A percentile compares a stretch with the other conserved stretches of the same genome.
Conservation (phyloP, 2,797 vertebrate species). For the Catharus ustulatus region DNA sequence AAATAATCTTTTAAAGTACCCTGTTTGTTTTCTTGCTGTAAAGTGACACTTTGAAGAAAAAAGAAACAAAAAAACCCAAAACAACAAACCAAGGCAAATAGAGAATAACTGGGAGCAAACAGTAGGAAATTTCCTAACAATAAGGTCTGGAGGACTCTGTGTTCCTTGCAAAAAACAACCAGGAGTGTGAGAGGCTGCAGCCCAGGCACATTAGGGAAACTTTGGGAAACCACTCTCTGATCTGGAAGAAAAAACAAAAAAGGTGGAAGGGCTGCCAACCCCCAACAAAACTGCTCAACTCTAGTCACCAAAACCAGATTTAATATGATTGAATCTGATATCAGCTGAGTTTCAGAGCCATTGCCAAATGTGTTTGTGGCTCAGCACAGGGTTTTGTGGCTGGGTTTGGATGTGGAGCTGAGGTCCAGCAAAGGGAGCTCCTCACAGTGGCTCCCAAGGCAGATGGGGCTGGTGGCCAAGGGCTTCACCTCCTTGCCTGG, state of each 20-base stretch:
- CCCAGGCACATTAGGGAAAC: neutral
- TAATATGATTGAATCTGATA: neutral
- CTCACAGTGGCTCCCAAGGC: neutral
- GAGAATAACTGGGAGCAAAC: slow-evolving; percentile 19
- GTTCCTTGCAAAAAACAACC: neutral
- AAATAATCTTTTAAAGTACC: slow-evolving; percentile 1
- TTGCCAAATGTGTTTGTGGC: neutral
- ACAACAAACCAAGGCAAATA: neutral
- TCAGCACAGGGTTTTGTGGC: neutral
- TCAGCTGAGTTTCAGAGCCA: neutral
- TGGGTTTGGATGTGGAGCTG: neutral
- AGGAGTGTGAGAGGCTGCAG: neutral
- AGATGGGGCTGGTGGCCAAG: neutral
- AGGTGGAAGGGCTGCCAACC: neutral
- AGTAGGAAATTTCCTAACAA: slow-evolving; percentile 33
- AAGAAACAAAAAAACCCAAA: neutral
- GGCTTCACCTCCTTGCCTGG: neutral
- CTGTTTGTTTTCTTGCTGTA: slow-evolving; percentile 47
- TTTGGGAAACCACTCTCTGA: neutral
- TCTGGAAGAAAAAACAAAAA: neutral
- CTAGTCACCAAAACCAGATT: neutral
- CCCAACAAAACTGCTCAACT: neutral
- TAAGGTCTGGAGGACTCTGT: neutral
- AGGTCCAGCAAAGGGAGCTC: neutral
- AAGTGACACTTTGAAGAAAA: slow-evolving; percentile 24